Percentiles rank a stretch among this genome's conserved stretches.
These are phyloP conservation scores for Sclerodermus sp. DNA, from an alignment of 2,888 invertebrate species.

Conservation along the genomic window DNA sequence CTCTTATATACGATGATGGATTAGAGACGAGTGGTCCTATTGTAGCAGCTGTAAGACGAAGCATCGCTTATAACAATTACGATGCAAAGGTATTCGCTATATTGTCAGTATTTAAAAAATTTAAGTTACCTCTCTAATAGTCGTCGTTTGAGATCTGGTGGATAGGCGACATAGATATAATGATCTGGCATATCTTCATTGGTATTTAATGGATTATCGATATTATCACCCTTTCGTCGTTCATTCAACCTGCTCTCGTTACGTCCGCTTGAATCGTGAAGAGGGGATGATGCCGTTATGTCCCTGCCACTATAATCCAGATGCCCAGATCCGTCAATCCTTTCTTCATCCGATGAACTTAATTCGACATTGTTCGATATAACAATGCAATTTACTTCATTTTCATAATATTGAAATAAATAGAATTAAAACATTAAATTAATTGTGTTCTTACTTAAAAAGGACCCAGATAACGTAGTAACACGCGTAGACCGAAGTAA, in stretches of 20 bases:
- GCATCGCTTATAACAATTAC: constrained; percentile 22
- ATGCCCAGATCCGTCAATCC: constrained; percentile 62
- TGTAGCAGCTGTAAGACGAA: constrained; percentile 71
- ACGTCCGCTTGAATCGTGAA: constrained; percentile 36
- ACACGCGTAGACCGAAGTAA: constrained; percentile 83
- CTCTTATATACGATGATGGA: no score
- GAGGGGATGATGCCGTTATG: constrained; percentile 25
- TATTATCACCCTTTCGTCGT: constrained; percentile 40
- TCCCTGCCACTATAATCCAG: constrained; percentile 36
- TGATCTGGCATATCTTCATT: constrained; percentile 59
- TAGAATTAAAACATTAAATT: background rate
- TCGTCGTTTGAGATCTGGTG: constrained; percentile 81
- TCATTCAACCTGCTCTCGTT: constrained; percentile 36
- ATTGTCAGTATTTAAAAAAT: background rate
- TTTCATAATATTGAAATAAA: background rate
- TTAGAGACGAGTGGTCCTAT: constrained; percentile 68
- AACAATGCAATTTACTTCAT: background rate
- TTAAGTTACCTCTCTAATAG: constrained; percentile 73
- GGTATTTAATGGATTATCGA: constrained; percentile 34
- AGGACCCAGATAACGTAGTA: constrained; percentile 92
- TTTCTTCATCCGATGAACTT: constrained; percentile 72
- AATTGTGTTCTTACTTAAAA: constrained; percentile 71
- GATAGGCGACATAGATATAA: constrained; percentile 87
- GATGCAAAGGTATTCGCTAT: background rate
- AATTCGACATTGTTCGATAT: constrained; percentile 19